Base-by-base conservation (phyloP, 2,888 invertebrate genomes). In the Apomyelois bistriatella region DNA sequence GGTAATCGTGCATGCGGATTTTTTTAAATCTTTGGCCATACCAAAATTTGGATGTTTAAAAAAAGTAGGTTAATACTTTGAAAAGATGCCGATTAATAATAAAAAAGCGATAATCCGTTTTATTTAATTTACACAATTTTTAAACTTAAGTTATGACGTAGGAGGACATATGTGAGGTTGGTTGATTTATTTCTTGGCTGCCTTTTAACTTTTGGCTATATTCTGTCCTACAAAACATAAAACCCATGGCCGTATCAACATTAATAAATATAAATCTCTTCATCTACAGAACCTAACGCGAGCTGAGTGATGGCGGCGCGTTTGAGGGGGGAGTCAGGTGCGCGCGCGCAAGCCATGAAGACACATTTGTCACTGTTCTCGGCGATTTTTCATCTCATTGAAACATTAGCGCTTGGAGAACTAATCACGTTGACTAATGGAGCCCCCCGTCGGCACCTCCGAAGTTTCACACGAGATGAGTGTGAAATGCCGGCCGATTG, bases 371-470 rank as follows among this genome's bases (percentile, higher is more conserved):
- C 90, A 89, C 86, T 90, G 90, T 89, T 75, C 70, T 78, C 76
- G 74, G 82, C 78, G 82, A 89, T 89, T 88, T 88, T 87, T 90
- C 88, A 90, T 90, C 85, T 85, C 87, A 88, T 88, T 88, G 89
- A 86, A 86, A 87, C 88, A 88, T 90, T 89, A 88, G 85, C 81
- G 80, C 78, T 77, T 74, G 69, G 79, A 79, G 82, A 89, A 85
- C 87, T 89, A 89, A 90, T 90, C 89, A 89, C 79, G 75, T 78
- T 86, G 84, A 89, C 90, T 89, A 89, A 90, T 89, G 89, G 85
- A 83, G 74, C 86, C 89, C 88, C 88, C 89, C 88, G 88, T 88
- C 88, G 89, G 74, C 87, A 87, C 85, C 77, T 81, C 85, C 82
- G 81, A 81, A 86, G 86, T 85, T 85, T 86, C 85, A 86, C 80